phyloP scores from a whole-genome alignment of 2,888 invertebrate species.

The Xylocampa areola region DNA sequence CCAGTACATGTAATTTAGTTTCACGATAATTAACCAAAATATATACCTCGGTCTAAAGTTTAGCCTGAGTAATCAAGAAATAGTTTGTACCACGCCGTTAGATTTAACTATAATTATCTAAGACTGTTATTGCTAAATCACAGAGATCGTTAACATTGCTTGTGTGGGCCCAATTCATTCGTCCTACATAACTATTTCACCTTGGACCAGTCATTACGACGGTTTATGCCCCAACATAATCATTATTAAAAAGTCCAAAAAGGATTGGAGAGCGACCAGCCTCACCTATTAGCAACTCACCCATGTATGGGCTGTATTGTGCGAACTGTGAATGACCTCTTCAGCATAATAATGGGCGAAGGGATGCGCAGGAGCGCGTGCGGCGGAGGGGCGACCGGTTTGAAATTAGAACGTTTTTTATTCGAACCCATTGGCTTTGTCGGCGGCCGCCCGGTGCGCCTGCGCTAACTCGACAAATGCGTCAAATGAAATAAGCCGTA shows the following conservation, averaged over 20 bases:
- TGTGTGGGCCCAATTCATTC: constrained; percentile 52
- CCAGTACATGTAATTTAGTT: constrained; percentile 8
- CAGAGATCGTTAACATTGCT: constrained; percentile 40
- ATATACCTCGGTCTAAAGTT: constrained; percentile 24
- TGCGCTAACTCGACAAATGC: constrained; percentile 89
- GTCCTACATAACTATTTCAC: constrained; percentile 51
- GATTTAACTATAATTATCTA: constrained; percentile 42
- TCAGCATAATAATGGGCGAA: constrained; percentile 87
- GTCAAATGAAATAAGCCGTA: constrained; percentile 88
- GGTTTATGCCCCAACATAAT: constrained; percentile 34
- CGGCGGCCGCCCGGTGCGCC: constrained; percentile 87
- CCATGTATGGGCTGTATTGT: constrained; percentile 82
- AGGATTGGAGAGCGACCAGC: constrained; percentile 67
- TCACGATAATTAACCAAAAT: constrained; percentile 29
- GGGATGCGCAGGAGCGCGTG: constrained; percentile 89
- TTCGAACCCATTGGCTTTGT: constrained; percentile 81
- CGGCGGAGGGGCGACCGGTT: constrained; percentile 87
- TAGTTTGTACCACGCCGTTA: constrained; percentile 28
- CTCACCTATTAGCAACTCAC: constrained; percentile 78
- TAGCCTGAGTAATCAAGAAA: constrained; percentile 46
- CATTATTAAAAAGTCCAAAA: constrained; percentile 60
- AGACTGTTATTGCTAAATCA: constrained; percentile 45
- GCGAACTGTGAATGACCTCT: constrained; percentile 90
- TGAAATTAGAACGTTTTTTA: constrained; percentile 89
- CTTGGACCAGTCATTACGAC: constrained; percentile 45